A percentile compares a stretch with the other conserved stretches of the same genome.
phyloP scores from a whole-genome alignment of 1,140 invertebrate species.

The Neoseiulus cucumeris region DNA sequence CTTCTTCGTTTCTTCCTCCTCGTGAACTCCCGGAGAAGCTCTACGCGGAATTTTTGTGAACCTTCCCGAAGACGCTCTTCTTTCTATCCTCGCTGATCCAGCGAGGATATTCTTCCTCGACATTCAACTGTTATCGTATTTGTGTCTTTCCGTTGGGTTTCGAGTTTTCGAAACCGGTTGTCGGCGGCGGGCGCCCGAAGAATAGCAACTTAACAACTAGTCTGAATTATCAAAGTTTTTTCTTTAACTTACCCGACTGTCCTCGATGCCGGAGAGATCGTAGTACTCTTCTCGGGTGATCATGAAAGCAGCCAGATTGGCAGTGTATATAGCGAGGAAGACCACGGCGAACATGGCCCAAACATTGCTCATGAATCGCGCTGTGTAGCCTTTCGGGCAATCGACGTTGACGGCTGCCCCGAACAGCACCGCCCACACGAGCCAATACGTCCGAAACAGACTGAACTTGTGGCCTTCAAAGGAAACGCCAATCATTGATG shows the following conservation, averaged over 20 bases:
- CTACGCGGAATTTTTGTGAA: no score
- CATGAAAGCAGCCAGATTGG: slow-evolving; percentile 96
- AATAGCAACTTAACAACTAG: no score
- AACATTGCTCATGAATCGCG: slow-evolving; percentile 82
- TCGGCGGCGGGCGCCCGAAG: no score
- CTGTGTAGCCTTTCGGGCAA: slow-evolving; percentile 75
- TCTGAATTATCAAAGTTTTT: no score
- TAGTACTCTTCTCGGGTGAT: slow-evolving; percentile 94
- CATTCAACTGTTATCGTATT: no score
- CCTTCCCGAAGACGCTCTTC: no score
- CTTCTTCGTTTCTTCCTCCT: no score
- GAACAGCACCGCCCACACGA: slow-evolving; percentile 99
- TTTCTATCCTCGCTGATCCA: no score
- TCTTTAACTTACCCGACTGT: slow-evolving; percentile 44
- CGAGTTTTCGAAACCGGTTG: no score
- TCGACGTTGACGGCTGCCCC: slow-evolving; percentile 89
- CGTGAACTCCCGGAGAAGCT: no score
- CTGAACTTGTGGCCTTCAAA: slow-evolving; percentile 54
- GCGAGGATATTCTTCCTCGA: no score
- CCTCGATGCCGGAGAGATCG: slow-evolving; percentile 76
- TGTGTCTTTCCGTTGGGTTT: no score
- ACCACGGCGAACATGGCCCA: slow-evolving; percentile 96
- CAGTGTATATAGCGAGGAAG: slow-evolving; percentile 78
- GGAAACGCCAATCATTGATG: not conserved
- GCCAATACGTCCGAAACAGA: slow-evolving; percentile 87